These are phyloP conservation scores for Leptoclinus maculatus DNA, from an alignment of 2,797 vertebrate species.

Conservation along the genomic window DNA sequence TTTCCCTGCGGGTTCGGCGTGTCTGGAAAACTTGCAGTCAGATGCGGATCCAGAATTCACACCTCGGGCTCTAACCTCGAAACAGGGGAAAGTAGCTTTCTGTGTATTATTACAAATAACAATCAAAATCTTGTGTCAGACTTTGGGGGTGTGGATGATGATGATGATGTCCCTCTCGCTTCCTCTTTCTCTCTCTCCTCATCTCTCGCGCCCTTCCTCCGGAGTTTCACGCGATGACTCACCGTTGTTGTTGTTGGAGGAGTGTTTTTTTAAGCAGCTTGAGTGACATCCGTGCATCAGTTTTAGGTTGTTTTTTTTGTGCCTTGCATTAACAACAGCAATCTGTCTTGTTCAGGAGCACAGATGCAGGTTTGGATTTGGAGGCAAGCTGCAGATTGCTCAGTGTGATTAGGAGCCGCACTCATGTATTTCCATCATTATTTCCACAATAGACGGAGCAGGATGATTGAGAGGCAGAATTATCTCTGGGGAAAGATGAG, in stretches of 20 bases:
- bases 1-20: slow-evolving; percentile 23
- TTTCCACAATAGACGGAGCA: slow-evolving; percentile 30
- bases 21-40: slow-evolving; percentile 30
- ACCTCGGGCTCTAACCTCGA: slow-evolving; percentile 12
- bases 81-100: slow-evolving; percentile 14
- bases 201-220: slow-evolving; percentile 1
- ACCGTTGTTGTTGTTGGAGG: slow-evolving; percentile 45
- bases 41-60: slow-evolving; percentile 19
- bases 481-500: not conserved
- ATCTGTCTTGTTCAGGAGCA: slow-evolving; percentile 56
- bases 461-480: slow-evolving; percentile 35
- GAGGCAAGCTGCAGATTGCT: slow-evolving; percentile 48
- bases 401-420: slow-evolving; percentile 35
- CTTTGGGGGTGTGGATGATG: slow-evolving; percentile 25
- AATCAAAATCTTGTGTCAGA: slow-evolving; percentile 1
- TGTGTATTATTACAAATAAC: slow-evolving; percentile 32
- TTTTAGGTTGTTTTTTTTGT: not conserved
- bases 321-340: slow-evolving; percentile 54
- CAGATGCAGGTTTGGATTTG: slow-evolving; percentile 62
- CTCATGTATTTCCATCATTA: slow-evolving; percentile 45
- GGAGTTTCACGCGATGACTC: slow-evolving; percentile 58
- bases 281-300: slow-evolving; percentile 48
- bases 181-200: slow-evolving; percentile 8
- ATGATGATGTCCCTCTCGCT: slow-evolving; percentile 17
- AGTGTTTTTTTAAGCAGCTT: slow-evolving; percentile 45